phyloP scores from a whole-genome alignment of 92 coral and sea anemone species.

The Actinostola sp. region DNA sequence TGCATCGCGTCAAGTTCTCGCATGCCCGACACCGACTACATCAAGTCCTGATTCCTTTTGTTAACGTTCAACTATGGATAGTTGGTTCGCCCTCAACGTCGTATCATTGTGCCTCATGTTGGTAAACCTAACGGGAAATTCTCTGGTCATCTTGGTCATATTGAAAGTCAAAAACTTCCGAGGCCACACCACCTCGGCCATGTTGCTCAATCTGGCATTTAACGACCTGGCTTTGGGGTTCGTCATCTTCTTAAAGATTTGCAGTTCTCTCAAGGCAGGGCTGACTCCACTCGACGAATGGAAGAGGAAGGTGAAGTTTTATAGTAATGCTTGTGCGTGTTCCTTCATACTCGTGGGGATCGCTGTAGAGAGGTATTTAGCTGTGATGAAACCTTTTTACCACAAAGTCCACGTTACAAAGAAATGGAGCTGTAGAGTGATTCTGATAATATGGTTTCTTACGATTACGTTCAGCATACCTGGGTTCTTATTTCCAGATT shows the following conservation, averaged over 20 bases:
- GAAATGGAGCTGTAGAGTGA: neutral
- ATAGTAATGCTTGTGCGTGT: neutral
- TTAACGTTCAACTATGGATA: neutral
- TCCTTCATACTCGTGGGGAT: constrained; percentile 17
- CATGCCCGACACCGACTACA: too few relatives aligned
- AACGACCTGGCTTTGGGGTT: neutral
- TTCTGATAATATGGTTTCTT: constrained; percentile 7
- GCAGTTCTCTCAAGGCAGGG: neutral
- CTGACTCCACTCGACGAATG: neutral
- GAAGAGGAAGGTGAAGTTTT: constrained; percentile 7
- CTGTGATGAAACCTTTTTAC: constrained; percentile 27
- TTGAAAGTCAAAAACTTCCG: constrained; percentile 3
- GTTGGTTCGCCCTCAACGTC: neutral
- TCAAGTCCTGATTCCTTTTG: too few relatives aligned
- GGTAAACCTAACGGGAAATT: neutral
- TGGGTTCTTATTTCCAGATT: neutral
- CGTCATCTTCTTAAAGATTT: neutral
- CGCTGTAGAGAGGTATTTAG: constrained; percentile 26
- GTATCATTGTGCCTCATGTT: neutral
- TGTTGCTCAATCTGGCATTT: constrained; percentile 5
- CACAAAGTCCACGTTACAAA: constrained; percentile 27
- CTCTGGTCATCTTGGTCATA: neutral
- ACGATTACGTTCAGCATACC: neutral
- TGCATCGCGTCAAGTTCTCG: too few relatives aligned
- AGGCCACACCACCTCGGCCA: neutral